Evolutionary conservation across 1,140 invertebrate species (phyloP).

Genomic region (Harpegnathos saltator): DNA sequence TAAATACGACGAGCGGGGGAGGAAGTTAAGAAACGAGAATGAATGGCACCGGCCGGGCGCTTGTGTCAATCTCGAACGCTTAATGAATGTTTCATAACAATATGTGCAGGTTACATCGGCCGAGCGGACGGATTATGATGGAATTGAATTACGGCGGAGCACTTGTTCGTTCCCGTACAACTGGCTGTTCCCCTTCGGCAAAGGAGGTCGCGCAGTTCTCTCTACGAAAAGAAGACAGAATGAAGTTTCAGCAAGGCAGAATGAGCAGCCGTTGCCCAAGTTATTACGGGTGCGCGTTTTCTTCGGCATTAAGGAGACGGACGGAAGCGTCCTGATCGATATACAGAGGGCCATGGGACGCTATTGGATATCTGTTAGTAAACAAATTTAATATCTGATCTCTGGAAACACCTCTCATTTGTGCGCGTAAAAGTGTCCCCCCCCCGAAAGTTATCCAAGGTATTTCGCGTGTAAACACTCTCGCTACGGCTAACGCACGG

Average conservation of each 20-base stretch:
- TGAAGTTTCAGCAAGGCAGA: constrained; percentile 48
- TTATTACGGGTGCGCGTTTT: constrained; percentile 62
- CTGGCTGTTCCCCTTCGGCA: constrained; percentile 80
- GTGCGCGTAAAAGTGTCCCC: no score
- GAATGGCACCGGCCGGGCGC: neutral
- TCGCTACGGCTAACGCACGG: no score
- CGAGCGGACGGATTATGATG: constrained; percentile 60
- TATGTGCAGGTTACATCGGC: constrained; percentile 27
- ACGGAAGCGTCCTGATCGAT: constrained; percentile 68
- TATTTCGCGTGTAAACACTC: no score
- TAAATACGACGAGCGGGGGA: no score
- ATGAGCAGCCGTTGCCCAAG: constrained; percentile 42
- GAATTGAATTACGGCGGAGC: constrained; percentile 69
- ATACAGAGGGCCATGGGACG: constrained; percentile 71
- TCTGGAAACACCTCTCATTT: neutral
- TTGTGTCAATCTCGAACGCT: neutral
- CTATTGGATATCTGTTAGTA: constrained; percentile 74
- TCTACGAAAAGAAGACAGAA: constrained; percentile 65
- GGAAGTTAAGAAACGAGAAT: no score
- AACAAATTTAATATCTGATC: constrained; percentile 50
- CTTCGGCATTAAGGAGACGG: constrained; percentile 65
- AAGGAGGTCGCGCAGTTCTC: constrained; percentile 70
- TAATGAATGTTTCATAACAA: constrained; percentile 7
- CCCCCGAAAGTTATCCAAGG: no score
- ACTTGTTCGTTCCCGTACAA: constrained; percentile 79